Percentiles rank a stretch among this genome's conserved stretches.
phyloP scores from a whole-genome alignment of 2,797 vertebrate species.

The Manis javanica region DNA sequence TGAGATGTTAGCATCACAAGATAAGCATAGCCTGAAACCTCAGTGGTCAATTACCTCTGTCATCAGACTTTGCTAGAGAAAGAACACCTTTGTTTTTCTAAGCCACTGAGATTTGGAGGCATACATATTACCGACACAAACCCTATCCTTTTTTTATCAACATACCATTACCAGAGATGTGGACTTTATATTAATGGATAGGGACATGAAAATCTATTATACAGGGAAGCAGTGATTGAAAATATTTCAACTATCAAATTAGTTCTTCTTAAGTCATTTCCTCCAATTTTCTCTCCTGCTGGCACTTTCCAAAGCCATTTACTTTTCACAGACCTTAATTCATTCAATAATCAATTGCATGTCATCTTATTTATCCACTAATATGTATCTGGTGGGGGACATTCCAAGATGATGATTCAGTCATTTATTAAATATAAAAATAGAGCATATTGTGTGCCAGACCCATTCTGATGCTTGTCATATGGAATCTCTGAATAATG shows the following conservation, averaged over 20 bases:
- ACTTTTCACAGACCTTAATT: not conserved
- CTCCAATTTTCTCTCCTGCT: not conserved
- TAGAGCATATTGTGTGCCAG: not conserved
- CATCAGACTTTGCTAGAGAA: not conserved
- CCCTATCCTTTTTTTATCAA: not conserved
- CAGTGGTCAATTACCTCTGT: not conserved
- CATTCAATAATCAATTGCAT: not conserved
- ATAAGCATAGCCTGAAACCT: not conserved
- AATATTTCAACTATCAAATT: not conserved
- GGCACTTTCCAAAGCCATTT: slow-evolving; percentile 5
- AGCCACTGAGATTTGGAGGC: not conserved
- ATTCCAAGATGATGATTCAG: not conserved
- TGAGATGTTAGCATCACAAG: not conserved
- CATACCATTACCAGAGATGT: not conserved
- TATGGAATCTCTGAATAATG: not conserved
- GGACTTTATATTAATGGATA: not conserved
- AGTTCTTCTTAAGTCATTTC: not conserved
- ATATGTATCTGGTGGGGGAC: not conserved
- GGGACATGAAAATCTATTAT: not conserved
- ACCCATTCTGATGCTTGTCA: not conserved
- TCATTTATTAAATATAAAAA: not conserved
- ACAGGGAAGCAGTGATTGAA: not conserved
- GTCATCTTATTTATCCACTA: not conserved
- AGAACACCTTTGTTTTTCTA: not conserved
- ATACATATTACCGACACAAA: not conserved